Conservation (phyloP, 2,797 vertebrate species). For the Vultur gryphus region DNA sequence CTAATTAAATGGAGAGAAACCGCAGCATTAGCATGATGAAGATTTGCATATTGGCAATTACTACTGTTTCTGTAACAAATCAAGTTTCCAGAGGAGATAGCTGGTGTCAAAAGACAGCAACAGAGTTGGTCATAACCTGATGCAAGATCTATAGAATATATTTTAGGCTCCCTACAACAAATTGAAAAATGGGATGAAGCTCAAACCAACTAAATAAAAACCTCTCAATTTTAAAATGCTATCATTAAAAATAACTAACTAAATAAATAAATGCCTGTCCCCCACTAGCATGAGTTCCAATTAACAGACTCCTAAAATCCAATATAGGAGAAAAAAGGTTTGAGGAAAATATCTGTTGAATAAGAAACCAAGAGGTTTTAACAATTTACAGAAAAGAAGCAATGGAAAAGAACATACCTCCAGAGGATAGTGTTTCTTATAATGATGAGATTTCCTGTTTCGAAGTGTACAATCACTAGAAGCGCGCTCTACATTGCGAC, state of each 20-base stretch:
- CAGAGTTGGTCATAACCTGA: background rate
- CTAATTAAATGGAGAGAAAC: background rate
- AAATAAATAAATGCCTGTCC: background rate
- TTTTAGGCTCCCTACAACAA: background rate
- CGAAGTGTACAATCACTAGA: slow-evolving; percentile 83
- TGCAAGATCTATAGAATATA: background rate
- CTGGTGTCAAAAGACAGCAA: background rate
- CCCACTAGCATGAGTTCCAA: background rate
- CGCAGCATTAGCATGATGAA: background rate
- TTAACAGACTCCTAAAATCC: background rate
- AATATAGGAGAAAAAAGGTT: background rate
- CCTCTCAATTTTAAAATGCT: background rate
- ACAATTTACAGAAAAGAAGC: background rate
- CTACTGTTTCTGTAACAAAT: background rate
- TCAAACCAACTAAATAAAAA: background rate
- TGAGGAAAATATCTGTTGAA: background rate
- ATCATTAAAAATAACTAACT: background rate
- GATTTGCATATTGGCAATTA: background rate
- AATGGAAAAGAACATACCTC: slow-evolving; percentile 78
- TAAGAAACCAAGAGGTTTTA: background rate
- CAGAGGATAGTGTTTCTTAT: slow-evolving; percentile 89
- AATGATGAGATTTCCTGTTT: slow-evolving; percentile 89
- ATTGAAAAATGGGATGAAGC: background rate
- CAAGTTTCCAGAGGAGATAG: background rate
- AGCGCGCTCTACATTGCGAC: slow-evolving; percentile 80